Conservation (phyloP, 1,140 invertebrate species). For the Laodelphax striatellus region DNA sequence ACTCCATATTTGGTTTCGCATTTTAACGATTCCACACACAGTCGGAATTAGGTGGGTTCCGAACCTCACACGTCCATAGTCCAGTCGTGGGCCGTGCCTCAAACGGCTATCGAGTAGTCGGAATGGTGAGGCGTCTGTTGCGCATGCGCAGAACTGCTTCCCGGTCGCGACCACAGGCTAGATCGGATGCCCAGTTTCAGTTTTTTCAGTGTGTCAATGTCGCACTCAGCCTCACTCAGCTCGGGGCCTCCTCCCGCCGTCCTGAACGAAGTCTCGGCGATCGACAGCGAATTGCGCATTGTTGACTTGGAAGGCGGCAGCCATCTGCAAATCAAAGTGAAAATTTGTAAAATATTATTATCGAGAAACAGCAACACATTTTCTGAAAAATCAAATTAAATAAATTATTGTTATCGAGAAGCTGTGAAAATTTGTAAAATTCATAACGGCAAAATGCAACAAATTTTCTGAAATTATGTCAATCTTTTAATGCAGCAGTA, state of each 20-base stretch:
- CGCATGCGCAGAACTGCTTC: background rate
- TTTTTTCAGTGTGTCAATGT: conserved; percentile 64
- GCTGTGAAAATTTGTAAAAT: no score
- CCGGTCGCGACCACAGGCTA: conserved; percentile 56
- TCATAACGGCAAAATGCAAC: no score
- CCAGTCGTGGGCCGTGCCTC: background rate
- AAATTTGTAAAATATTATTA: no score
- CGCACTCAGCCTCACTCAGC: conserved; percentile 56
- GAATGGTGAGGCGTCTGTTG: conserved; percentile 25
- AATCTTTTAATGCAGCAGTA: no score
- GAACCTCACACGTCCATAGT: no score
- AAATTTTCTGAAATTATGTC: no score
- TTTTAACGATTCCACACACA: no score
- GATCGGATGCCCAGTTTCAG: conserved; percentile 55
- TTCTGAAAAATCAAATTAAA: no score
- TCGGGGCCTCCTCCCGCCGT: conserved; percentile 33
- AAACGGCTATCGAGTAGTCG: conserved; percentile 56
- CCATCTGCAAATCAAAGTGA: conserved; percentile 37
- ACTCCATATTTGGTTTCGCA: no score
- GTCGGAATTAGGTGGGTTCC: no score
- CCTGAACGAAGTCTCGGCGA: conserved; percentile 46
- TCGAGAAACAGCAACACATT: no score
- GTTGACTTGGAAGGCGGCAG: conserved; percentile 46
- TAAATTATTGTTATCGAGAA: no score
- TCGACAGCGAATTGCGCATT: conserved; percentile 44